Percentiles rank a stretch among this genome's conserved stretches.
phyloP scores from a whole-genome alignment of 1,140 invertebrate genomes.

The Drosophila athabasca region DNA sequence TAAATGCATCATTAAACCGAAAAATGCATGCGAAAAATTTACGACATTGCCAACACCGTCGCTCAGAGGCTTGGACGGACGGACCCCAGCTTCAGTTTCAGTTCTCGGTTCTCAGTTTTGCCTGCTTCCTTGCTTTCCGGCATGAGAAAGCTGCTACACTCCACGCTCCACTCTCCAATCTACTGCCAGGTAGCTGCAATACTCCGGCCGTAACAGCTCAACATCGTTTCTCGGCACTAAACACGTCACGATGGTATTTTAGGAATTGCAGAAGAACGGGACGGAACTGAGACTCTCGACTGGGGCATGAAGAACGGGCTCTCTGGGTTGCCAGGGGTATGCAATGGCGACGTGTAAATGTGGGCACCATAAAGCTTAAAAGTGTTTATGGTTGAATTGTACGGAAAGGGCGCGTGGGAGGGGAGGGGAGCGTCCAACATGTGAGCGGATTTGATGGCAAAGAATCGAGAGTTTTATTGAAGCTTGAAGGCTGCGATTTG shows the following conservation, averaged over 20 bases:
- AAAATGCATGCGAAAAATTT: constrained; percentile 83
- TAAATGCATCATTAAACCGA: constrained; percentile 83
- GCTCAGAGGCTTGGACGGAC: constrained; percentile 45
- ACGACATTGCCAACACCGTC: constrained; percentile 77
- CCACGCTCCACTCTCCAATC: neutral
- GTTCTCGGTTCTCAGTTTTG: constrained; percentile 9
- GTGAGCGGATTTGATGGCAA: constrained; percentile 13
- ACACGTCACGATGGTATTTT: constrained; percentile 51
- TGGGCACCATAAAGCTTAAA: constrained; percentile 77
- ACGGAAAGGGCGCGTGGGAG: neutral
- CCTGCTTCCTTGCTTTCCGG: constrained; percentile 12
- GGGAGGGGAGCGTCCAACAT: constrained; percentile 1
- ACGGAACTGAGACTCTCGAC: neutral
- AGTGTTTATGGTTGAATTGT: constrained; percentile 74
- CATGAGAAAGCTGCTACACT: constrained; percentile 13
- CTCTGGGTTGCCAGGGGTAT: constrained; percentile 29
- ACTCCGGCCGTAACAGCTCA: constrained; percentile 36
- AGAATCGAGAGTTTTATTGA: constrained; percentile 37
- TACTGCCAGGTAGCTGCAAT: constrained; percentile 35
- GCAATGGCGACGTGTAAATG: constrained; percentile 73
- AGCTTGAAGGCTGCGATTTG: constrained; percentile 13
- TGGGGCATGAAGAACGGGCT: neutral
- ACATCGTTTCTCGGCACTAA: constrained; percentile 50
- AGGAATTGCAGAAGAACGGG: constrained; percentile 22
- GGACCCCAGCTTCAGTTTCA: constrained; percentile 5